Evolutionary conservation across 1,140 invertebrate genomes (phyloP), one percentile per base, ranked within the genome.

Genomic region (Rhyacophila brunnea): DNA sequence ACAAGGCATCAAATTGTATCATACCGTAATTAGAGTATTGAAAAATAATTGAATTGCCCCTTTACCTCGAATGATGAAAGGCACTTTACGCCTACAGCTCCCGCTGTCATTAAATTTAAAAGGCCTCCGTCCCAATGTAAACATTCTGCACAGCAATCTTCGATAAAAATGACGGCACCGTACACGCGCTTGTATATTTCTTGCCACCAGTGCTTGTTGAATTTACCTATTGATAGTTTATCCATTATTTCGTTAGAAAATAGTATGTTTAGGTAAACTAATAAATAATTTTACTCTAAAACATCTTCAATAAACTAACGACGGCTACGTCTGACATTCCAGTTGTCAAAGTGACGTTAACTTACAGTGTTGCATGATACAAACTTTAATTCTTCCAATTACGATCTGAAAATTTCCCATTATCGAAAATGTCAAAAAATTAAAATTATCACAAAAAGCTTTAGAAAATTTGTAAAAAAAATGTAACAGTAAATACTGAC

Each of bases 121-220:
- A 83, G 66, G 5, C 84, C 84, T 5, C 84, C 83, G 66, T 83
- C 75, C 83, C 84, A 86, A 67, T 85, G 84, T 14, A 86, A 69
- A 63, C 81, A 80, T 68, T 86, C 84, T 7, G 82, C 80, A 60
- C 74, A 75, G 28, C 67, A 66, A 60, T 83, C 75, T 66, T 86
- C 85, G 32, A 85, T 69, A 64, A 82, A 85, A 5, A 86, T 83
- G 2, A 82, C 74, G 35, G 81, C 78, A 61, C 80, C 79, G 58
- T 81, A 81, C n/a, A 85, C 79, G 60, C 81, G 75, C 42, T 80
- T 77, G 44, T 74, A 80, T 10, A 84, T 74, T 68, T 81, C 79
- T 14, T 73, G 67, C 83, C 83, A 84, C 68, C 81, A 81, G 9
- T 68, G 59, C 40, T 66, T 59, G 17, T 45, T 34, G 43, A 45